These are phyloP conservation scores for Drosophila antonietae DNA, from an alignment of 2,888 invertebrate species.

Conservation along the genomic window DNA sequence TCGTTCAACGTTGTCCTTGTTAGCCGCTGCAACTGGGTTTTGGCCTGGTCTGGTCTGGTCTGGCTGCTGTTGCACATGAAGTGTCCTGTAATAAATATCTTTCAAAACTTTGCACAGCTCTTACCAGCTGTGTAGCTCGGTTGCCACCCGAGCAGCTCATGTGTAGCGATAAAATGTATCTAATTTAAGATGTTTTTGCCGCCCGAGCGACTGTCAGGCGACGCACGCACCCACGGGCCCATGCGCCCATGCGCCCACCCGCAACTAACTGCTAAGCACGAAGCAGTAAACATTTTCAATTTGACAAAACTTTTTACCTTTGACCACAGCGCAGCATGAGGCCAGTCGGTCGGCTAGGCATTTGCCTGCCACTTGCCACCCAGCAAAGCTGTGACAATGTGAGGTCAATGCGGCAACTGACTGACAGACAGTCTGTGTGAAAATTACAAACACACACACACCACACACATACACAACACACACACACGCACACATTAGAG, in stretches of 20 bases:
- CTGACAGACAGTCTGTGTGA: slow-evolving; percentile 48
- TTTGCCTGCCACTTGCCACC: slow-evolving; percentile 15
- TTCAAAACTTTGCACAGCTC: slow-evolving; percentile 65
- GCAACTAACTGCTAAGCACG: slow-evolving; percentile 52
- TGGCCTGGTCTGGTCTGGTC: background rate
- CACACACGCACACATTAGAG: slow-evolving; percentile 11
- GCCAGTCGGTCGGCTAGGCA: slow-evolving; percentile 7
- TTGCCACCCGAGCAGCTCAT: slow-evolving; percentile 47
- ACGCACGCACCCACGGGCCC: background rate
- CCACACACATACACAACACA: slow-evolving; percentile 15
- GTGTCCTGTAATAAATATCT: slow-evolving; percentile 77
- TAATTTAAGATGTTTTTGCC: slow-evolving; percentile 79
- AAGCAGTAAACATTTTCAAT: slow-evolving; percentile 80
- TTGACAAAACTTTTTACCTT: slow-evolving; percentile 80
- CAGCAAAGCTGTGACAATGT: slow-evolving; percentile 62
- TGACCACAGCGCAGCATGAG: slow-evolving; percentile 66
- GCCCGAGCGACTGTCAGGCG: slow-evolving; percentile 56
- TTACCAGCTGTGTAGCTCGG: slow-evolving; percentile 26
- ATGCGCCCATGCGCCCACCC: background rate
- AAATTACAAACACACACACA: slow-evolving; percentile 31
- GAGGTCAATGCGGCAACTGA: slow-evolving; percentile 75
- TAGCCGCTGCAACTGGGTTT: slow-evolving; percentile 18
- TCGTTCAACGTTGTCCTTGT: slow-evolving; percentile 9
- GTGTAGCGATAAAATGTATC: slow-evolving; percentile 79
- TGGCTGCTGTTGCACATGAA: slow-evolving; percentile 54